Evolutionary conservation across 64 coral and sea anemone species (phyloP).

Genomic region (Trachythela sp.): DNA sequence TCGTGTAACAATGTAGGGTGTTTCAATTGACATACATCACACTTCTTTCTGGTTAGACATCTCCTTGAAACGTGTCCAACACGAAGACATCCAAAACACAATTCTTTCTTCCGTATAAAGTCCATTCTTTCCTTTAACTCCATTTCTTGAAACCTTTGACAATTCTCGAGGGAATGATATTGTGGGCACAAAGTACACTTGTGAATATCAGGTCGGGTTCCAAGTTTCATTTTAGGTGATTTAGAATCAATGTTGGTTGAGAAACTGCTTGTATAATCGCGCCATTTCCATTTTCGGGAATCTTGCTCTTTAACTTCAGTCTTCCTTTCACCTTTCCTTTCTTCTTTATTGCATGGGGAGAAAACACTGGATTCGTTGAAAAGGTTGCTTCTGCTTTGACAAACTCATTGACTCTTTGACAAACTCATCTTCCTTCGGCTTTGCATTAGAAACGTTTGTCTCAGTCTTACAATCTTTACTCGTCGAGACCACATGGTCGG

Average conservation of each 20-base stretch:
- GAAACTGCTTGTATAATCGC: background rate
- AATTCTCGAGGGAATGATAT: background rate
- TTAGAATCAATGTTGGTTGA: background rate
- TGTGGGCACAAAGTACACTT: background rate
- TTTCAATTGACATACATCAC: background rate
- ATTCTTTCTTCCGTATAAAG: background rate
- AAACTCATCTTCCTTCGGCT: background rate
- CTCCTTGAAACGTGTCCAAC: background rate
- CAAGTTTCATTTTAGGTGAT: background rate
- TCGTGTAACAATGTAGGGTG: background rate
- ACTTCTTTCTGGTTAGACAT: background rate
- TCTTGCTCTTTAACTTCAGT: background rate
- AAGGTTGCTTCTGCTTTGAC: constrained; percentile 28
- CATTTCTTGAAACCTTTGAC: background rate
- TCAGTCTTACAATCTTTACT: too few species aligned
- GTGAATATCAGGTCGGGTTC: background rate
- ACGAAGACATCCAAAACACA: background rate
- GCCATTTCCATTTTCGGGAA: background rate
- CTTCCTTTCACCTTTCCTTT: background rate
- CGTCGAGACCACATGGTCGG: too few species aligned
- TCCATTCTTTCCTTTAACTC: background rate
- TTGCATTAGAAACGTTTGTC: too few species aligned
- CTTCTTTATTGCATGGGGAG: background rate
- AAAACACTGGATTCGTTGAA: constrained; percentile 37
- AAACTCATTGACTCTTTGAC: background rate